Evolutionary conservation across 2,888 invertebrate genomes (phyloP).

Genomic region (Lithophane leautieri): DNA sequence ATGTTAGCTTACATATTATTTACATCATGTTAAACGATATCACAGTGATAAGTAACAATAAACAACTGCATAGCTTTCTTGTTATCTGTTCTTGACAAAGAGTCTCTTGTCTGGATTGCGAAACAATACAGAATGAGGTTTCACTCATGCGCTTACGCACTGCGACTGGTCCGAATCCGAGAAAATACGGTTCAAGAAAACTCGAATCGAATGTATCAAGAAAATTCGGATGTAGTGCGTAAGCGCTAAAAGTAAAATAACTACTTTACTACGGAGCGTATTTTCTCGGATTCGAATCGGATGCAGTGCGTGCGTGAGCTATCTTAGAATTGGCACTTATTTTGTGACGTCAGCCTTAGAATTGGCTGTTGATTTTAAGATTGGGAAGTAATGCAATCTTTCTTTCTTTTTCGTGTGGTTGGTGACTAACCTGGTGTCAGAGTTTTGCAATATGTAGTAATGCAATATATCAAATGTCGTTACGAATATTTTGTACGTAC

Average conservation of each 20-base stretch:
- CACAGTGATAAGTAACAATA: constrained; percentile 46
- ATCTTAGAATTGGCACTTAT: not conserved
- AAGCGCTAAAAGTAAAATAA: not conserved
- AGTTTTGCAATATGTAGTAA: too few relatives aligned
- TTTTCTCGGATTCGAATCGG: not conserved
- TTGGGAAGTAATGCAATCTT: not conserved
- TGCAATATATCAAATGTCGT: not conserved
- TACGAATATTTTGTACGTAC: not conserved
- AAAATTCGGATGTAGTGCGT: not conserved
- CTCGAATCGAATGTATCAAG: not conserved
- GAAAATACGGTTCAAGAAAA: not conserved
- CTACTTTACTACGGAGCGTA: too few relatives aligned
- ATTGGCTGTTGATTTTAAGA: not conserved
- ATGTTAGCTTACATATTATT: constrained; percentile 30
- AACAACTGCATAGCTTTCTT: constrained; percentile 59
- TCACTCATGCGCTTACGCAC: constrained; percentile 11
- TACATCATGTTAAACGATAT: constrained; percentile 35
- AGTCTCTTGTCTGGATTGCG: constrained; percentile 31
- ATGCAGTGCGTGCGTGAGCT: not conserved
- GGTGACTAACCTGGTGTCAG: too few relatives aligned
- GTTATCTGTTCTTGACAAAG: constrained; percentile 56
- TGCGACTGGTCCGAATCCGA: not conserved
- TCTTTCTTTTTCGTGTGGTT: too few relatives aligned
- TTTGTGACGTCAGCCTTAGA: not conserved
- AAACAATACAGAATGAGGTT: constrained; percentile 31